Evolutionary conservation across 2,888 invertebrate genomes (phyloP).

Genomic region (Nomada ferruginata): DNA sequence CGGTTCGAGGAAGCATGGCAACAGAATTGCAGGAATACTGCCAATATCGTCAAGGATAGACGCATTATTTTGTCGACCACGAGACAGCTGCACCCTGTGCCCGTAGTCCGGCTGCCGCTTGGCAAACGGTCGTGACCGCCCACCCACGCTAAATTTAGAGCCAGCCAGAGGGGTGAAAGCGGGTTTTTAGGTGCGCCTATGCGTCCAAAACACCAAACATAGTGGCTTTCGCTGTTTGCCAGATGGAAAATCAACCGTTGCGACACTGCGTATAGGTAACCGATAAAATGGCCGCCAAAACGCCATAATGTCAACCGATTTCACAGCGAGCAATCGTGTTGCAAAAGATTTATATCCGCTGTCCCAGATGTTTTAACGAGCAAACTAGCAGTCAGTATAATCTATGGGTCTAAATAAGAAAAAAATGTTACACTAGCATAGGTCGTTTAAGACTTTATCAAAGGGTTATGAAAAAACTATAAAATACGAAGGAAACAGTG

Average conservation of each 20-base stretch:
- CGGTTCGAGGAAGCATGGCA: constrained; percentile 29
- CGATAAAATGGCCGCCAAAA: constrained; percentile 3
- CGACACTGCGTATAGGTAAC: constrained; percentile 9
- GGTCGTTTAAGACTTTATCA: too few species aligned
- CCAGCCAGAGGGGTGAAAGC: constrained; percentile 58
- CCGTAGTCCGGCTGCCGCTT: constrained; percentile 71
- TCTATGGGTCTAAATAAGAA: too few species aligned
- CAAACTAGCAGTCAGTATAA: too few species aligned
- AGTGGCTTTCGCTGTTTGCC: constrained; percentile 38
- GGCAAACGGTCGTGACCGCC: constrained; percentile 77
- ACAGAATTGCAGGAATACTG: constrained; percentile 46
- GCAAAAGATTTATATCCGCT: not conserved
- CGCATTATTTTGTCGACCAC: constrained; percentile 66
- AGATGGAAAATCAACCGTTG: constrained; percentile 40
- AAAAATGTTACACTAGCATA: too few species aligned
- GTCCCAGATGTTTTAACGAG: not conserved
- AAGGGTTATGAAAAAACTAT: too few species aligned
- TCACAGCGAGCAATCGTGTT: constrained; percentile 1
- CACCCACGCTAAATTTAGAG: constrained; percentile 82
- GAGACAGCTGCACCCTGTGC: constrained; percentile 75
- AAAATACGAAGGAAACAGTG: too few species aligned
- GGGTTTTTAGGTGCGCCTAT: constrained; percentile 56
- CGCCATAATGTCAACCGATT: constrained; percentile 15
- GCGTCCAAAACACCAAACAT: constrained; percentile 51
- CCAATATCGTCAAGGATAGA: constrained; percentile 60